Conservation (phyloP, 2,113 vertebrate species). For the Gila orcuttii region DNA sequence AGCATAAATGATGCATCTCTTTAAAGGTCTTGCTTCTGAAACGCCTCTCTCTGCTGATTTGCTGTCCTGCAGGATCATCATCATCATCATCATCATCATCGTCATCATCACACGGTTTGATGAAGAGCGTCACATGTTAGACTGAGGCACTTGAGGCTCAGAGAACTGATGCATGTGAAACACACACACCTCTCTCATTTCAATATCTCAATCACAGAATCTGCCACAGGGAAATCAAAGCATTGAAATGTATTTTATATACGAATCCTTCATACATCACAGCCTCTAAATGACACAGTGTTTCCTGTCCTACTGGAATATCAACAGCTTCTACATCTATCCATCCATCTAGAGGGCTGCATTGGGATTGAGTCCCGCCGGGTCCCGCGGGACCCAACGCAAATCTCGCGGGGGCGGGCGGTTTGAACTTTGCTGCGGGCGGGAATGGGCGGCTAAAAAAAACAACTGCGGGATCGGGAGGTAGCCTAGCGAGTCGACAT, state of each 20-base stretch:
- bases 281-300: background rate
- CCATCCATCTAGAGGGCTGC: no score
- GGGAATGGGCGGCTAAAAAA: no score
- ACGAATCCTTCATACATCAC: background rate
- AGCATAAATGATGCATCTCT: slow-evolving; percentile 9
- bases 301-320: background rate
- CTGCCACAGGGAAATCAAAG: background rate
- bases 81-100: no score
- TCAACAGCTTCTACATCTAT: background rate
- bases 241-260: background rate
- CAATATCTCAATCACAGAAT: background rate
- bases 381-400: no score
- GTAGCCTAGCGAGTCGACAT: no score
- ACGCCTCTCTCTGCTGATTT: background rate
- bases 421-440: no score
- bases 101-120: background rate
- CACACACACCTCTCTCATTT: background rate
- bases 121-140: background rate
- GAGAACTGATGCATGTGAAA: background rate
- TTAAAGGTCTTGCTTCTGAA: slow-evolving; percentile 17
- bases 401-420: no score
- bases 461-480: no score
- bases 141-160: background rate
- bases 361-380: no score
- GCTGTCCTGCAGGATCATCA: background rate